These are phyloP conservation scores for Amiota communis DNA, from an alignment of 2,888 invertebrate species.

Conservation along the genomic window DNA sequence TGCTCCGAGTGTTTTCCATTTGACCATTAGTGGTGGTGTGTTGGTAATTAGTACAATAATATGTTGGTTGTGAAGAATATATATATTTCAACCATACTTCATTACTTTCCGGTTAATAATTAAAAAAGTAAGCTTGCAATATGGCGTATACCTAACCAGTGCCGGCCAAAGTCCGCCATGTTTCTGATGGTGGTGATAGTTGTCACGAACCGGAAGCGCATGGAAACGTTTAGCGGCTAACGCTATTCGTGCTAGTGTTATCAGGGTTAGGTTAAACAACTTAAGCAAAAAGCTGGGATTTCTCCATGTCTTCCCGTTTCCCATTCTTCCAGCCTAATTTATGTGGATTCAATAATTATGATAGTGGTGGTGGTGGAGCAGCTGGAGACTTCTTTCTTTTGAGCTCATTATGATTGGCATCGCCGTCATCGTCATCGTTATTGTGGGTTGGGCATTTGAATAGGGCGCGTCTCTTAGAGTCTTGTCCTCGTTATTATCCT, in stretches of 20 bases:
- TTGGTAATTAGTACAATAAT: constrained; percentile 15
- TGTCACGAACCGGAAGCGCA: constrained; percentile 57
- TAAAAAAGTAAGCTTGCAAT: constrained; percentile 48
- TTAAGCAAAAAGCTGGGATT: constrained; percentile 30
- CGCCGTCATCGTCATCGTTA: constrained; percentile 15
- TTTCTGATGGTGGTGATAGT: not conserved
- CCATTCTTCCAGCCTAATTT: constrained; percentile 1
- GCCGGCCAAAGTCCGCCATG: not conserved
- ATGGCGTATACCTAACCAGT: constrained; percentile 46
- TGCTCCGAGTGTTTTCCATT: no score
- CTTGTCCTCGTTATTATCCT: constrained; percentile 19
- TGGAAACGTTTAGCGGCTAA: constrained; percentile 58
- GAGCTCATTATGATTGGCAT: not conserved
- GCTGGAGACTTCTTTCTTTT: no score
- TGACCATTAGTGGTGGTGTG: not conserved
- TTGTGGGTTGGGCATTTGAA: not conserved
- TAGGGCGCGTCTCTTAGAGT: not conserved
- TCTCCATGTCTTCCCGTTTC: not conserved
- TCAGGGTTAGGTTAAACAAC: constrained; percentile 38
- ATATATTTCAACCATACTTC: constrained; percentile 41
- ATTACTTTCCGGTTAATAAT: constrained; percentile 47
- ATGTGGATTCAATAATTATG: constrained; percentile 27
- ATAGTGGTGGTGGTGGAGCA: not conserved
- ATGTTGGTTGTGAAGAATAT: constrained; percentile 37
- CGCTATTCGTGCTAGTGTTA: constrained; percentile 53